phyloP scores from a whole-genome alignment of 1,140 invertebrate species.

The Pseudobourletiella spinata region DNA sequence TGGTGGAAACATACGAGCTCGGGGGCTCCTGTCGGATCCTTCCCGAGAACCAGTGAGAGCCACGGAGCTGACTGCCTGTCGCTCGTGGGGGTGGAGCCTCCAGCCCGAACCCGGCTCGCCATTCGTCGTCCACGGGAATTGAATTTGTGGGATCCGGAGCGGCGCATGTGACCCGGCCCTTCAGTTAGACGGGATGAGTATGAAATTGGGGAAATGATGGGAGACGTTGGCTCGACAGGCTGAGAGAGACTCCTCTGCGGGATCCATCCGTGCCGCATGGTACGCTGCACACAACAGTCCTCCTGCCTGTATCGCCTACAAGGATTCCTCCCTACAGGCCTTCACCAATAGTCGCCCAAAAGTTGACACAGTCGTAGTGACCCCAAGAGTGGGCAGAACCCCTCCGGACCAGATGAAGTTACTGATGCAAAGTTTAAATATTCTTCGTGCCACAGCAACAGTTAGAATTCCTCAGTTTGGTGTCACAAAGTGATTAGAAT shows the following conservation, averaged over 20 bases:
- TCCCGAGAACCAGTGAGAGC: no score
- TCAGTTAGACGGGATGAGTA: background rate
- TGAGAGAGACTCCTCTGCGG: background rate
- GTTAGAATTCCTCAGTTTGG: no score
- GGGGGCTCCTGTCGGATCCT: no score
- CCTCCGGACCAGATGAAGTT: no score
- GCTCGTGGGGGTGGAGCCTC: background rate
- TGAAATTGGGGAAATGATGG: background rate
- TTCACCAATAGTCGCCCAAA: background rate
- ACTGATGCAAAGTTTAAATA: no score
- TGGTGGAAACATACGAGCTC: no score
- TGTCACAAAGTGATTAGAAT: background rate
- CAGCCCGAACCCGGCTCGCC: background rate
- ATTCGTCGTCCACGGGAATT: background rate
- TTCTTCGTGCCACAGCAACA: no score
- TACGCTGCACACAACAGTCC: no score
- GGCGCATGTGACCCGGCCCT: slow-evolving; percentile 3
- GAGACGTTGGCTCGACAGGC: background rate
- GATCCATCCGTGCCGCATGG: background rate
- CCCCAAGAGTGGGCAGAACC: background rate
- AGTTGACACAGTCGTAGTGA: background rate
- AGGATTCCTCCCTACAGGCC: no score
- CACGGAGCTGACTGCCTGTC: no score
- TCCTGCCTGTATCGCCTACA: no score
- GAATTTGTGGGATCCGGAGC: background rate